Evolutionary conservation across 1,140 invertebrate genomes (phyloP), one percentile per base, ranked within the genome.

Genomic region (Macrostomum lignano): DNA sequence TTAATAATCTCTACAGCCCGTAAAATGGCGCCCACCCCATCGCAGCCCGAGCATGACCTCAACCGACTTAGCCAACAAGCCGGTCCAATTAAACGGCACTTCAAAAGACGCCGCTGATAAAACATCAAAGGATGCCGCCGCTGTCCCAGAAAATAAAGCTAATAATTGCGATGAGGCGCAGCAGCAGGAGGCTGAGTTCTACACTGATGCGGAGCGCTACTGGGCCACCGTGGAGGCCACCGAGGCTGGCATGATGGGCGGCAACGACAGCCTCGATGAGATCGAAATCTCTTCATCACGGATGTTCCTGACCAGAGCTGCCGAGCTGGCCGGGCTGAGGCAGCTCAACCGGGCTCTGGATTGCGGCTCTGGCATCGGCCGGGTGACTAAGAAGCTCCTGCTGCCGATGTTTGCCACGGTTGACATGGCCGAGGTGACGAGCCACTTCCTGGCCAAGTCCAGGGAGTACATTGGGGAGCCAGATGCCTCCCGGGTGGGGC

Each of bases 311-410:
- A 4, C n/a, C n/a, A n/a, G n/a, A 5, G 6, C 9, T 7, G 5
- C 25, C 6, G 25, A 6, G 7, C 17, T 11, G 5, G 15, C 20
- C 11, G 31, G 4, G 5, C 20, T n/a, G 26, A 21, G 23, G 17
- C 23, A 13, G 13, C 5, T 6, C 3, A 11, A 7, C 11, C 13
- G 5, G 20, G 17, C 17, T 7, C 50, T 94, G 10, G 88, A 98
- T 48, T 96, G 88, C 60, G 88, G 88, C 7, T 74, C 84, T 20
- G 88, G 88, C 1, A 94, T 98, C 44, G 88, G 88, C 7, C 60
- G 88, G 45, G 72, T 96, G 17, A 75, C 77, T 3, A 81, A 86
- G 51, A 65, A 77, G 48, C 60, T 96, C 10, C 60, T 96, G 3
- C 60, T 71, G n/a, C 68, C 73, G 36, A 60, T 70, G 42, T 96